phyloP scores from a whole-genome alignment of 2,888 invertebrate genomes.

The Mythimna ferrago region DNA sequence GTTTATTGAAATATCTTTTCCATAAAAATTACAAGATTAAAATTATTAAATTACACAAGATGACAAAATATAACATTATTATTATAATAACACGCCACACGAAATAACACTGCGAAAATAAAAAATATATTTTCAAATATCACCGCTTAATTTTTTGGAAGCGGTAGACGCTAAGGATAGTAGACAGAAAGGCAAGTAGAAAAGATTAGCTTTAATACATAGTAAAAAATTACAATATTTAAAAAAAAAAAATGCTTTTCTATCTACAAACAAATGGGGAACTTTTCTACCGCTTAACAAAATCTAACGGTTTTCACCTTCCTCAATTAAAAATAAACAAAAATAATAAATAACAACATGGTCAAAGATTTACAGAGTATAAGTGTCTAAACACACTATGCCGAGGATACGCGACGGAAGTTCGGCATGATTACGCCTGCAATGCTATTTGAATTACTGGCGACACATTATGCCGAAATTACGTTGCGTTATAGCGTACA shows the following conservation, averaged over 20 bases:
- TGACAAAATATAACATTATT: conserved; percentile 65
- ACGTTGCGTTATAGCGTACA: no score
- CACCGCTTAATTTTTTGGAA: conserved; percentile 1
- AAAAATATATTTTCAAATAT: conserved; percentile 23
- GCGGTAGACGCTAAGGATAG: conserved; percentile 17
- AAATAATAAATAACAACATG: conserved; percentile 7
- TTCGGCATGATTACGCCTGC: no score
- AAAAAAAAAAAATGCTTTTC: conserved; percentile 31
- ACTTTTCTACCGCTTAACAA: conserved; percentile 14
- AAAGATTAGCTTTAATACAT: conserved; percentile 22
- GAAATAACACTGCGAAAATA: conserved; percentile 66
- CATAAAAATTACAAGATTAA: conserved; percentile 74
- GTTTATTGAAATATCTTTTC: conserved; percentile 72
- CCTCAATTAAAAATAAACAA: conserved; percentile 8
- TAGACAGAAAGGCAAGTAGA: conserved; percentile 31
- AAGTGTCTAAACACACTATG: no score
- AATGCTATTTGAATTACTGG: no score
- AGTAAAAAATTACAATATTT: conserved; percentile 1
- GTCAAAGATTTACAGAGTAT: conserved; percentile 26
- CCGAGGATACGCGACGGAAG: no score
- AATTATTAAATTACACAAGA: conserved; percentile 69
- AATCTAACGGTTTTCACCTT: conserved; percentile 12
- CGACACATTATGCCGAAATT: no score
- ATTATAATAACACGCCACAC: conserved; percentile 55
- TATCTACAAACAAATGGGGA: conserved; percentile 5